Percentiles rank a stretch among this genome's conserved stretches.
Conservation (phyloP, 1,140 invertebrate genomes). For the Euura lappo region DNA sequence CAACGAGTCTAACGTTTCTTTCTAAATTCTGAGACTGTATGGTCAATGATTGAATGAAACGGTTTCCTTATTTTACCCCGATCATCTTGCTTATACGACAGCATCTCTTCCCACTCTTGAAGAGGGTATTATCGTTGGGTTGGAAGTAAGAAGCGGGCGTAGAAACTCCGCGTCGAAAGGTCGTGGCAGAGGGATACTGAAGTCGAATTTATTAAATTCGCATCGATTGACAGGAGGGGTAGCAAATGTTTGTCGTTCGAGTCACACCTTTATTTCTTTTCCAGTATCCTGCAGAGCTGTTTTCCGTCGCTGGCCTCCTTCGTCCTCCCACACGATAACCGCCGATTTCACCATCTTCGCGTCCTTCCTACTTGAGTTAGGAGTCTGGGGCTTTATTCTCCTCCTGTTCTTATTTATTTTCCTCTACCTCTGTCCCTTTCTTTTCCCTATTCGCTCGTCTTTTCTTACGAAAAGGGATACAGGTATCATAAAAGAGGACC, state of each 20-base stretch:
- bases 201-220: constrained; percentile 5
- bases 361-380: not conserved
- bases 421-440: not conserved
- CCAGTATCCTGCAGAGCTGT: not conserved
- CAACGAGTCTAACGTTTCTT: too few relatives aligned
- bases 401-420: not conserved
- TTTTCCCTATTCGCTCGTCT: not conserved
- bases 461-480: not conserved
- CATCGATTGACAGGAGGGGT: constrained; percentile 1
- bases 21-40: too few relatives aligned
- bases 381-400: not conserved
- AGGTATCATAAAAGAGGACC: too few relatives aligned
- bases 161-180: not conserved
- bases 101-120: too few relatives aligned
- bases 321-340: not conserved
- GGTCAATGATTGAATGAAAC: too few relatives aligned
- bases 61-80: too few relatives aligned
- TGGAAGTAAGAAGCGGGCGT: not conserved
- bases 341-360: not conserved
- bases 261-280: constrained; percentile 4
- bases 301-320: not conserved
- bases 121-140: too few relatives aligned
- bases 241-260: constrained; percentile 7
- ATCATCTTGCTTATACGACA: too few relatives aligned
- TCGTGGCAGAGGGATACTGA: not conserved